These are phyloP conservation scores for Eleginops maclovinus DNA, from an alignment of 2,113 vertebrate genomes.

Conservation along the genomic window DNA sequence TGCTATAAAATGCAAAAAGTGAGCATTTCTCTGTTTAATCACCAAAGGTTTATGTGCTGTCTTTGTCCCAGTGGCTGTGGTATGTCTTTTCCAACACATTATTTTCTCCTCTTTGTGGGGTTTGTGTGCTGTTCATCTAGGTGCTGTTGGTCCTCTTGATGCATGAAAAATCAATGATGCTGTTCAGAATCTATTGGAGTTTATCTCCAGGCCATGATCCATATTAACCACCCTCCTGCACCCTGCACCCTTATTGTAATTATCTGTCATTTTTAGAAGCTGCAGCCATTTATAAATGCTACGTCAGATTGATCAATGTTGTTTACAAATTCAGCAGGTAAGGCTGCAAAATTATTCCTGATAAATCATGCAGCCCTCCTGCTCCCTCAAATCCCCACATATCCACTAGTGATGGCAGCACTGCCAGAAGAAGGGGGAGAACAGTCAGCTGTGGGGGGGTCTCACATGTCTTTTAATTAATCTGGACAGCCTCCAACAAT, in stretches of 20 bases:
- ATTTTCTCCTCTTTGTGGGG: conserved; percentile 26
- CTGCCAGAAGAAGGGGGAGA: conserved; percentile 51
- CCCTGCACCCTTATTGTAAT: conserved; percentile 74
- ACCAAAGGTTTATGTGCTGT: conserved; percentile 45
- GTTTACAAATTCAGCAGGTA: conserved; percentile 82
- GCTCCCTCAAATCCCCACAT: conserved; percentile 57
- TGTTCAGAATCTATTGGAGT: conserved; percentile 62
- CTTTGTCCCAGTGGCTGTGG: conserved; percentile 48
- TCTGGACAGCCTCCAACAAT: conserved; percentile 77
- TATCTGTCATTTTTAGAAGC: conserved; percentile 78
- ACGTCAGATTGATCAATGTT: conserved; percentile 77
- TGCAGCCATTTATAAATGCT: conserved; percentile 71
- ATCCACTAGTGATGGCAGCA: conserved; percentile 49
- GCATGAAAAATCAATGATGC: conserved; percentile 74
- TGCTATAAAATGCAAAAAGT: conserved; percentile 41
- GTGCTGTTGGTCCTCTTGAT: conserved; percentile 58
- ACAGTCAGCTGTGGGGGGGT: conserved; percentile 41
- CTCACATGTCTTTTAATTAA: conserved; percentile 78
- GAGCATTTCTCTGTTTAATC: conserved; percentile 59
- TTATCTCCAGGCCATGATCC: conserved; percentile 77
- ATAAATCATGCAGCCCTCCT: conserved; percentile 77
- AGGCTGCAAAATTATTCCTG: conserved; percentile 68
- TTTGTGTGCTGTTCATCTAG: conserved; percentile 44
- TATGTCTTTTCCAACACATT: conserved; percentile 28
- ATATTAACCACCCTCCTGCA: conserved; percentile 69